Conservation (phyloP, 2,888 invertebrate species). For the Melieria picta region DNA sequence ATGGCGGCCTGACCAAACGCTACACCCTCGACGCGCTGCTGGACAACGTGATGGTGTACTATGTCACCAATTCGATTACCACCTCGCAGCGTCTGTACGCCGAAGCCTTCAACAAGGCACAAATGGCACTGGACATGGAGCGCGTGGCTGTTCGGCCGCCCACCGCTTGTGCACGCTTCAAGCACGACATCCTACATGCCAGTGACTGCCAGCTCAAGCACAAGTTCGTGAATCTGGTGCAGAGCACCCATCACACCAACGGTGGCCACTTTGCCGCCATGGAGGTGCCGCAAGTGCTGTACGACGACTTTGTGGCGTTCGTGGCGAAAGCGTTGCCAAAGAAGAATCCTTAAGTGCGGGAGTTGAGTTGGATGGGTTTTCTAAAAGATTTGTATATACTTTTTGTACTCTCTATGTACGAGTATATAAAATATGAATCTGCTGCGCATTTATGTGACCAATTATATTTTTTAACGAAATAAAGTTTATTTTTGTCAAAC, state of each 20-base stretch:
- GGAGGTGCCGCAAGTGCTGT: constrained; percentile 78
- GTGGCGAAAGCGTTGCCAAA: constrained; percentile 61
- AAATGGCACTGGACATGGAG: constrained; percentile 50
- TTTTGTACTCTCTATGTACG: too few species aligned
- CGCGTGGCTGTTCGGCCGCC: constrained; percentile 75
- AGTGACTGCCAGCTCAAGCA: constrained; percentile 72
- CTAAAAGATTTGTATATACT: too few species aligned
- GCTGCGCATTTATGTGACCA: background rate
- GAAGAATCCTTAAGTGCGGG: too few species aligned
- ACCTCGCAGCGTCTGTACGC: constrained; percentile 78
- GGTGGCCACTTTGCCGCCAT: constrained; percentile 91
- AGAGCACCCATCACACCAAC: constrained; percentile 71
- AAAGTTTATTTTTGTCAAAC: constrained; percentile 7
- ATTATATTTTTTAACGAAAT: constrained; percentile 1
- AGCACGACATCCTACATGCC: constrained; percentile 72
- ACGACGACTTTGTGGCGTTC: constrained; percentile 75
- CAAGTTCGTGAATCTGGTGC: constrained; percentile 75
- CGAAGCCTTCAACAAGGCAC: constrained; percentile 67
- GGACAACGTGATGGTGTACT: constrained; percentile 85
- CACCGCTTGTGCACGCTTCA: constrained; percentile 77
- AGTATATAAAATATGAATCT: background rate
- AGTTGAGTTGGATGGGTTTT: too few species aligned
- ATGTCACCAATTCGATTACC: constrained; percentile 77
- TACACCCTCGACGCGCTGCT: constrained; percentile 69
- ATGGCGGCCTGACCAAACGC: constrained; percentile 74